Evolutionary conservation across 2,888 invertebrate genomes (phyloP).

Genomic region (Polydrusus cervinus): DNA sequence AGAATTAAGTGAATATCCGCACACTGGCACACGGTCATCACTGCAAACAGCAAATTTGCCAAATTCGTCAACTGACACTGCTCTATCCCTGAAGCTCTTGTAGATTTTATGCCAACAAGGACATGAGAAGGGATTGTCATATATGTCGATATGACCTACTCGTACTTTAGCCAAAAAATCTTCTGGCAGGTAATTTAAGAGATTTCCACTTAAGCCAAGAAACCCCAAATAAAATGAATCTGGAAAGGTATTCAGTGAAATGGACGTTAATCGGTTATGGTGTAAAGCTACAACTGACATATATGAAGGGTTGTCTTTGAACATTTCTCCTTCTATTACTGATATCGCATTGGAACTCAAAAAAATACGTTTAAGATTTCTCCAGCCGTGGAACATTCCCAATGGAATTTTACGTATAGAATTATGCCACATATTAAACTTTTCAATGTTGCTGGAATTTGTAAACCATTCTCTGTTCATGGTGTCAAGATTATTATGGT

Average conservation of each 20-base stretch:
- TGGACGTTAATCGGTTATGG: constrained; percentile 6
- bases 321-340: not conserved
- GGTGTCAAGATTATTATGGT: not conserved
- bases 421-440: not conserved
- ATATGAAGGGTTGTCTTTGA: not conserved
- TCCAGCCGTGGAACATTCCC: constrained; percentile 15
- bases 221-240: not conserved
- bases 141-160: not conserved
- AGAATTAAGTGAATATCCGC: too few relatives aligned
- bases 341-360: constrained; percentile 17
- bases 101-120: too few relatives aligned
- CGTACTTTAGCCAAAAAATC: too few relatives aligned
- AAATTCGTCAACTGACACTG: too few relatives aligned
- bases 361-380: not conserved
- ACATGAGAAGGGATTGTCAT: constrained; percentile 14
- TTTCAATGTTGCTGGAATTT: not conserved
- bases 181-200: too few relatives aligned
- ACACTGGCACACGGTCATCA: too few relatives aligned
- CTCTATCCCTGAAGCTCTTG: too few relatives aligned
- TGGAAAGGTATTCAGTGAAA: constrained; percentile 1
- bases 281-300: not conserved
- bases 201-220: constrained; percentile 3
- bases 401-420: not conserved
- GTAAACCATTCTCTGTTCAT: not conserved
- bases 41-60: too few relatives aligned